Evolutionary conservation across 2,797 vertebrate genomes (phyloP).

Genomic region (Anguilla marmorata): DNA sequence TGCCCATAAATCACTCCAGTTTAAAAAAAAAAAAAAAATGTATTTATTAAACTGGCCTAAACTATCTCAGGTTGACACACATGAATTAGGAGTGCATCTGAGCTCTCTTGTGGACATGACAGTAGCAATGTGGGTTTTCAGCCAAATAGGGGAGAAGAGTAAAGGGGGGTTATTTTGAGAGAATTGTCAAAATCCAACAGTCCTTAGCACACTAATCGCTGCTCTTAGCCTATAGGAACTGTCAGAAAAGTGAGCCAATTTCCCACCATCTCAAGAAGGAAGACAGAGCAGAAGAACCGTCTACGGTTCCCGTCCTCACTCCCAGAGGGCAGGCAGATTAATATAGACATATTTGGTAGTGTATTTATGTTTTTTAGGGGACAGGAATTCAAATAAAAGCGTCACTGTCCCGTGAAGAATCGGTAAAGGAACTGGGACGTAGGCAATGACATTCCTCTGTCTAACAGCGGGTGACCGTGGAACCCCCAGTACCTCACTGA

Average conservation of each 20-base stretch:
- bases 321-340: neutral
- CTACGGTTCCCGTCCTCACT: neutral
- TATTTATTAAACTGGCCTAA: neutral
- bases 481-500: neutral
- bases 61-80: neutral
- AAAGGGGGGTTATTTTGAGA: neutral
- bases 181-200: neutral
- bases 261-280: neutral
- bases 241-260: neutral
- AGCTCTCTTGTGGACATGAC: neutral
- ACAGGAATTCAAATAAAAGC: neutral
- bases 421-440: neutral
- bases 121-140: neutral
- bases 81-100: neutral
- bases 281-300: neutral
- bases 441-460: slow-evolving; percentile 21
- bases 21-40: neutral
- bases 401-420: neutral
- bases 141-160: neutral
- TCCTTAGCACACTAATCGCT: neutral
- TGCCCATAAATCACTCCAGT: neutral
- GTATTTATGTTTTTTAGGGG: neutral
- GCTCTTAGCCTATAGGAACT: neutral
- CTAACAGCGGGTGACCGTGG: neutral
- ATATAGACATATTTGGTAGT: neutral